Base-by-base conservation (phyloP, 2,113 vertebrate genomes). In the Danionella cerebrum region DNA sequence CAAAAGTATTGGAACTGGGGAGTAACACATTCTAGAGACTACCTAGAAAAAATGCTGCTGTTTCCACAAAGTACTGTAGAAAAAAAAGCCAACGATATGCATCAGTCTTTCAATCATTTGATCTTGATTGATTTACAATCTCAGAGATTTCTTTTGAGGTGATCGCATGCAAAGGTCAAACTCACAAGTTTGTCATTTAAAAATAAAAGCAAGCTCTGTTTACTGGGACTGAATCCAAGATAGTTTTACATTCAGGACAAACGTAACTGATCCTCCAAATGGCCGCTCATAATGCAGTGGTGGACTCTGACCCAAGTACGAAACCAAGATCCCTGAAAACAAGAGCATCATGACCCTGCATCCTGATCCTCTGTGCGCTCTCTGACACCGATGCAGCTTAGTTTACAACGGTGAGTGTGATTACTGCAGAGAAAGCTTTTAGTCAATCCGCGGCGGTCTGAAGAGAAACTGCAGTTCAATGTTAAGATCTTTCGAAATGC, bases 231-330 rank as follows among this genome's bases (percentile, higher is more conserved):
- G 31, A 33, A 19, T 22, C 33, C 8, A 68, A 53, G 59, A 72
- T 55, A 42, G 53, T 25, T 39, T 67, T 72, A 39, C 65, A 69
- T 58, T 41, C 36, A 13, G 63, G 50, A 6, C 57, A 38, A 21
- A 71, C 67, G 62, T 50, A 66, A 74, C 38, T 39, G 53, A 70
- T 75, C 69, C 42, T 36, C 57, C 54, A 31, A 55, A 36, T 47
- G 8, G 25, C 8, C 44, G 19, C 35, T 59, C 31, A 67, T 67
- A 67, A 66, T 25, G 19, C 45, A 54, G 14, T 60, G 33, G 48
- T 33, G 45, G 36, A 38, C 50, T 51, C 45, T 33, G 50, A 31
- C 51, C 22, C 50, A 48, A 72, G 38, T 68, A 60, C 9, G 53
- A 58, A 72, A 65, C 18, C 19, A 24, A 57, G 29, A 69, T 63